Evolutionary conservation across 2,888 invertebrate species (phyloP), one percentile per base, ranked within the genome.

Genomic region (Ophion obscuratus): DNA sequence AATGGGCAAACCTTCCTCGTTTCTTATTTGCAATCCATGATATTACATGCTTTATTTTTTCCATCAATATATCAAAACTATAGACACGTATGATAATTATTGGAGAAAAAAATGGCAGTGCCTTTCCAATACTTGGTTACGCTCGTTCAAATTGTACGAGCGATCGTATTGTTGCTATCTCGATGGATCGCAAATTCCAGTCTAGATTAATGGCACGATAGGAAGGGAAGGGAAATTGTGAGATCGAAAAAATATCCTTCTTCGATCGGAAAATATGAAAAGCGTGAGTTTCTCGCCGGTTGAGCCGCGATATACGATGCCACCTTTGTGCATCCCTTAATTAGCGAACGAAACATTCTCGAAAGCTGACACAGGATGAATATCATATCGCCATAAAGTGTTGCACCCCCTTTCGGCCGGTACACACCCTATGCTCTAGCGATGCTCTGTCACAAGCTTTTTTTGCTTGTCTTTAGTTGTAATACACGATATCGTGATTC

Each of bases 181-280:
- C 61, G 17, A 14, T 31, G 4, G 3, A 66, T 53, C n/a, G 31
- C 53, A 11, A 11, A 36, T 11, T 66, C 6, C 20, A 31, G 73
- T 57, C 27, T 20, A 10, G 20, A 57, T 66, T n/a, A 20, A 53
- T 36, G 5, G 75, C 5, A 40, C 57, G 20, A 10, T 17, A 24
- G n/a, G 11, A 5, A 57, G 20, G n/a, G 11, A 2, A 57, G 20
- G 40, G 2, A 77, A 47, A 64, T n/a, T 17, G 27, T 14, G 76
- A 77, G 76, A 77, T 67, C 81, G 84, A 66, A 71, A 80, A 81
- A 81, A 40, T 81, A 66, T 73, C 57, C 73, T 76, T 14, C 2
- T 71, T 17, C 70, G 53, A 71, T 64, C 36, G 11, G 66, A 44
- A 53, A 20, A 47, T 66, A 66, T 59, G 44, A 31, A 59, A 73